These are phyloP conservation scores for Biston stratarius DNA, from an alignment of 2,888 invertebrate genomes.

Conservation along the genomic window DNA sequence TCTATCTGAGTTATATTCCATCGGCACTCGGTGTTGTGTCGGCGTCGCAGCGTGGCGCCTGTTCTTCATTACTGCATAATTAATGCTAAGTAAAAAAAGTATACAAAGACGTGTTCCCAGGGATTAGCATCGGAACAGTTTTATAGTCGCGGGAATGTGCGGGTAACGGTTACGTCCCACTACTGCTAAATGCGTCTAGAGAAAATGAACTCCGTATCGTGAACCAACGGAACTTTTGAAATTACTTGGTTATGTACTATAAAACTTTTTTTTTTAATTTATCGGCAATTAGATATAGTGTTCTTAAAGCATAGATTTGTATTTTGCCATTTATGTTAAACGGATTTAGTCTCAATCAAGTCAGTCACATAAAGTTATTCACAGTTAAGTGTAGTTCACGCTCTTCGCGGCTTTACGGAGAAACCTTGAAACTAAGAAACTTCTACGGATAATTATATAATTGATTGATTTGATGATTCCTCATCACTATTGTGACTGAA, in stretches of 20 bases:
- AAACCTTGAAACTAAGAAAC: too few relatives aligned
- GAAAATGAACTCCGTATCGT: conserved; percentile 51
- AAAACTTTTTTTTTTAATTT: too few relatives aligned
- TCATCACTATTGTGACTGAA: too few relatives aligned
- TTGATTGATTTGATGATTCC: too few relatives aligned
- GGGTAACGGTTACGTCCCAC: conserved; percentile 53
- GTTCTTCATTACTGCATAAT: conserved; percentile 43
- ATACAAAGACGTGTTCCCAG: conserved; percentile 64
- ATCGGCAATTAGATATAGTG: too few relatives aligned
- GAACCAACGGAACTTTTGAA: conserved; percentile 47
- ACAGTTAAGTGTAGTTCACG: too few relatives aligned
- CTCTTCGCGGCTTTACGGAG: too few relatives aligned
- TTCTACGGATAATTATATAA: too few relatives aligned
- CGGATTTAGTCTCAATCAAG: too few relatives aligned
- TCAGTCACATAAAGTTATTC: too few relatives aligned
- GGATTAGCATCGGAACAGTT: conserved; percentile 57
- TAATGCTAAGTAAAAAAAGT: conserved; percentile 50
- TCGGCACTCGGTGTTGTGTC: not conserved
- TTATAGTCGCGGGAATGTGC: conserved; percentile 64
- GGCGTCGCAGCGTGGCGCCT: conserved; percentile 3
- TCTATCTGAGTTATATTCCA: not conserved
- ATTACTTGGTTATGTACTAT: not conserved
- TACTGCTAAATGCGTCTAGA: conserved; percentile 55
- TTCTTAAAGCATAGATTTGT: too few relatives aligned
- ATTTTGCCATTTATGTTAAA: too few relatives aligned